These are phyloP conservation scores for Caenorhabditis sulstoni DNA, from an alignment of 2,888 invertebrate genomes.

Conservation along the genomic window DNA sequence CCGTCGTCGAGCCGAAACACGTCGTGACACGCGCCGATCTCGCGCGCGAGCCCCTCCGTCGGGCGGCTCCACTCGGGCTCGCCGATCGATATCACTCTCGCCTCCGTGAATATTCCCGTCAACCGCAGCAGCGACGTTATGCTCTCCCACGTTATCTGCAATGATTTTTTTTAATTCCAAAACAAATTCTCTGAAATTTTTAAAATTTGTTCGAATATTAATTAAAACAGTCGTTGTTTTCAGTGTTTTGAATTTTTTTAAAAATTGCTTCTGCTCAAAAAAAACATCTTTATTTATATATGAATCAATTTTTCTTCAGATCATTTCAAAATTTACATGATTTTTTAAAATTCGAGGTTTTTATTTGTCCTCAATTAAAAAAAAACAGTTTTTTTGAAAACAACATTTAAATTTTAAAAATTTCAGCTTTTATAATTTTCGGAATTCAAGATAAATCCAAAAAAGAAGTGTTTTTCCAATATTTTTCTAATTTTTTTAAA, in stretches of 20 bases:
- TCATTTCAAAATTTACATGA: too few species aligned
- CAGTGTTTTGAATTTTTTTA: not conserved
- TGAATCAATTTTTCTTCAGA: too few species aligned
- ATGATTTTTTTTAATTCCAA: not conserved
- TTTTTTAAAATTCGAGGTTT: too few species aligned
- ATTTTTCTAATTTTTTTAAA: too few species aligned
- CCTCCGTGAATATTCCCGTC: slow-evolving; percentile 89
- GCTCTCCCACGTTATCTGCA: slow-evolving; percentile 92
- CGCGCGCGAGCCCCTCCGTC: slow-evolving; percentile 51
- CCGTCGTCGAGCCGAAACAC: slow-evolving; percentile 74
- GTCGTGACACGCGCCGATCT: slow-evolving; percentile 70
- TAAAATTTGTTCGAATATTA: too few species aligned
- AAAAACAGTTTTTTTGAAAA: slow-evolving; percentile 3
- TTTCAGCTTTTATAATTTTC: not conserved
- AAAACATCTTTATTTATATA: too few species aligned
- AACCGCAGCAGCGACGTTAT: slow-evolving; percentile 93
- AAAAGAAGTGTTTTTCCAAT: too few species aligned
- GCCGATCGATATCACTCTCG: slow-evolving; percentile 47
- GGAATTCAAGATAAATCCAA: too few species aligned
- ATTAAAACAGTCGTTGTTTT: not conserved
- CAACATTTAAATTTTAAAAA: slow-evolving; percentile 1
- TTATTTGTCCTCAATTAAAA: not conserved
- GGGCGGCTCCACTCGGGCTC: slow-evolving; percentile 64
- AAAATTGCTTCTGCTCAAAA: not conserved
- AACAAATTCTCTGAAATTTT: too few species aligned